Evolutionary conservation across 2,797 vertebrate genomes (phyloP).

Genomic region (Halcyon badia): DNA sequence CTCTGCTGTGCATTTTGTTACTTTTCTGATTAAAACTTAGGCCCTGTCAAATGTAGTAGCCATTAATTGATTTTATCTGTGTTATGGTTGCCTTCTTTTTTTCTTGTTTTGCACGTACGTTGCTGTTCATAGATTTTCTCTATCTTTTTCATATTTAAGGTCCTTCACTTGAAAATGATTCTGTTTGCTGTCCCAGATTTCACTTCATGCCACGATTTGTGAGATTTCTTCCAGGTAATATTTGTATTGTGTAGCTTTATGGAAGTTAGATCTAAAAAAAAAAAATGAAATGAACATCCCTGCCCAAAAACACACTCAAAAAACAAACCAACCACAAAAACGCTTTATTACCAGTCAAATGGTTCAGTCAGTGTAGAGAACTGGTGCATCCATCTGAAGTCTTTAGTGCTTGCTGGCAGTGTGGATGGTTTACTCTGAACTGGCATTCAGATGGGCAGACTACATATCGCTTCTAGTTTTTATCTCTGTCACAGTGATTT

Average conservation of each 20-base stretch:
- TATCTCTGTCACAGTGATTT: background rate
- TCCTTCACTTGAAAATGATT: conserved; percentile 84
- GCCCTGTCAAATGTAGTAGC: background rate
- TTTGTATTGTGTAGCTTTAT: background rate
- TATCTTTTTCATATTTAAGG: conserved; percentile 76
- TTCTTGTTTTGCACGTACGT: background rate
- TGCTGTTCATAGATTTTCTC: background rate
- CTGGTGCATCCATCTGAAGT: background rate
- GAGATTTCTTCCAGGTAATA: conserved; percentile 93
- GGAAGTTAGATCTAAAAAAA: background rate
- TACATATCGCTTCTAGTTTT: background rate
- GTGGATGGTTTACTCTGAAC: background rate
- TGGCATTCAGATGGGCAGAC: background rate
- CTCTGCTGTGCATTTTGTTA: background rate
- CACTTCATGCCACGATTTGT: conserved; percentile 99
- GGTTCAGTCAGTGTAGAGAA: background rate
- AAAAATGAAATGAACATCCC: background rate
- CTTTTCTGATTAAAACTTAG: background rate
- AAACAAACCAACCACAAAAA: background rate
- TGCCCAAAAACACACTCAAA: background rate
- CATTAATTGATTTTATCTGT: background rate
- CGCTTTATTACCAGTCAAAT: background rate
- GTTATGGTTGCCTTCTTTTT: background rate
- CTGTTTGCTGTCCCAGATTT: conserved; percentile 88
- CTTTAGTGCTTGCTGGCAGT: background rate